Base-by-base conservation (phyloP, 1,140 invertebrate species). In the Oryzaephilus surinamensis region DNA sequence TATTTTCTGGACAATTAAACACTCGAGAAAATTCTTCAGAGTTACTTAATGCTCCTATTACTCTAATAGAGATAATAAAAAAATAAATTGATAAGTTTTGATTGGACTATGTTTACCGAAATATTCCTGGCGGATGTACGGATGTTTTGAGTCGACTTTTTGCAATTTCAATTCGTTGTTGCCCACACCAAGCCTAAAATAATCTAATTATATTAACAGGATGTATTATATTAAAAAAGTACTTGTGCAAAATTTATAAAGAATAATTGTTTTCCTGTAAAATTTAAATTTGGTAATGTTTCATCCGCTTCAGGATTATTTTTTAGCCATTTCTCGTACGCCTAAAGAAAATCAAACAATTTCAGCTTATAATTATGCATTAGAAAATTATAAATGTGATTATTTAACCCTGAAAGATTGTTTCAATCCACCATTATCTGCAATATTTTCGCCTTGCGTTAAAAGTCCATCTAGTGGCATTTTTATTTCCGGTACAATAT, bases 361-460 rank as follows among this genome's bases (percentile, higher is more conserved):
- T n/a, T n/a, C n/a, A n/a, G n/a, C n/a, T n/a, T n/a, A n/a, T n/a
- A n/a, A n/a, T n/a, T n/a, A n/a, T n/a, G n/a, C n/a, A n/a, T n/a
- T n/a, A n/a, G n/a, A n/a, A n/a, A n/a, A n/a, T n/a, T n/a, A n/a
- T n/a, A n/a, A n/a, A n/a, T n/a, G n/a, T n/a, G n/a, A n/a, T n/a
- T n/a, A n/a, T n/a, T n/a, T n/a, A n/a, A n/a, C n/a, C 54, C 73
- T 70, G 52, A 81, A 89, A 3, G 84, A 78, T 60, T 89, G 82
- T 44, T 88, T 88, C 11, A 92, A 72, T 6, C 87, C 88, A 4
- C 88, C 87, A 61, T 91, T 91, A 54, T 92, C 88, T 1, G 87
- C 88, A 38, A 92, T 92, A 60, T 92, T 92, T 64, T 92, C 88
- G 2, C 84, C 83, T 50, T 83, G 71, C 0, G 72, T 74, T 41